Base-by-base conservation (phyloP, 2,113 vertebrate genomes). In the Epinephelus fuscoguttatus region DNA sequence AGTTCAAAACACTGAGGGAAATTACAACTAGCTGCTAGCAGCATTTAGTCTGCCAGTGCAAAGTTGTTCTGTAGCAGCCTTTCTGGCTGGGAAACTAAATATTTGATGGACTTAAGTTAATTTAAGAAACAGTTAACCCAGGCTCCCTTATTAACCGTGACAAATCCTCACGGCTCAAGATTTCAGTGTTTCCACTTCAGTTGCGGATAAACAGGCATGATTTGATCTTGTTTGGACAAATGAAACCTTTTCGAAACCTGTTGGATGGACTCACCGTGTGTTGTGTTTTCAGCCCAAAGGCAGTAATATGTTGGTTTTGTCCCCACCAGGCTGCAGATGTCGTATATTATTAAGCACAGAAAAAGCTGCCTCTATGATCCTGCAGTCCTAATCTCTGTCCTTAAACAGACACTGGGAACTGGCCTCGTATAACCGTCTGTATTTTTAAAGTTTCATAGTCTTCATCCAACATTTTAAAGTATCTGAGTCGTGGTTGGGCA, bases 101-200 rank as follows among this genome's bases (percentile, higher is more conserved):
- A 78, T 86, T 90, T 91, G 40, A 91, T 86, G 13, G 2, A 42
- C 73, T 64, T 70, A 52, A 21, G 55, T 86, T 72, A 59, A 84
- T 77, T 89, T 82, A 71, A 56, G 75, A 66, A 84, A 69, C 67
- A 13, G 53, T 70, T 72, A 70, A 21, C 17, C n/a, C 37, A 13
- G 59, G 57, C 69, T 5, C 73, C 47, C 21, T 70, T 30, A 75
- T 64, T 69, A 85, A 84, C 50, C 70, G 61, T 0, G 0, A 64
- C 57, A 13, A 33, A 59, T 79, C 55, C 30, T 82, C 27, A 33
- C 14, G 1, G 70, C 7, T 62, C 11, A 19, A 61, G 56, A 33
- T 56, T 37, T 61, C 63, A 25, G 25, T 1, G 4, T 74, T 55
- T 74, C 18, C 25, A 9, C 37, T 63, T 6, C 9, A 0, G 25